Evolutionary conservation across 1,140 invertebrate genomes (phyloP), one percentile per base, ranked within the genome.

Genomic region (Macrocentrus cingulum): DNA sequence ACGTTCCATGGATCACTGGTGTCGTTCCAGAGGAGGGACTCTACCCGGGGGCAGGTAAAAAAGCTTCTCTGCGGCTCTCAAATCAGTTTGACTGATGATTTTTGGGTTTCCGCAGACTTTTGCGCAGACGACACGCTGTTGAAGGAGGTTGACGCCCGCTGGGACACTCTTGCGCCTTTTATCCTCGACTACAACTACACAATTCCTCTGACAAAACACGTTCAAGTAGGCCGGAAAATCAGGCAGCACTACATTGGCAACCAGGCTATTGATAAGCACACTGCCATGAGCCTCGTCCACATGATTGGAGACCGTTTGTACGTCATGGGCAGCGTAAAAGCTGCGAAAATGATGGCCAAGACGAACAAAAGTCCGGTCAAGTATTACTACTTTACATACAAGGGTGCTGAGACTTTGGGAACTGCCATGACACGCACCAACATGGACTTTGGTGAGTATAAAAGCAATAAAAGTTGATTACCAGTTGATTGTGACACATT

Each of bases 101-200:
- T 58, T 18, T 32, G 5, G 13, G 9, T 1, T 42, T 23, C 45
- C 34, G 19, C 65, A 84, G 83, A 67, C 23, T 84, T 82, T 45
- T 68, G 80, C 37, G 56, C 61, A 0, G 70, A 82, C 2, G 69
- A 75, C 0, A 51, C 59, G 2, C 60, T 75, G 1, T 58, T 85
- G 2, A 52, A 68, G 2, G 79, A 84, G 3, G 51, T 85, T 6
- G 79, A 84, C 48, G 62, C 75, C 0, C 71, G 80, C 18, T 86
- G 84, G 83, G 68, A 80, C 2, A 65, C 75, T 44, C 68, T 85
- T 4, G 79, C 80, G 4, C 80, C 81, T 18, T 74, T 77, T 54
- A 68, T 84, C n/a, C 79, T 85, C 16, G 84, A 84, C 57, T 84
- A 81, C 65, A 83, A 85, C 46, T 76, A 84, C 61, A 84, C 84